phyloP scores from a whole-genome alignment of 2,113 vertebrate species.

The Pan troglodytes region NHGRI_mPanTro3-v2.1_pri NC_072401.2:59001501-59002000 shows the following conservation, averaged over 20 bases:
- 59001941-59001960: neutral
- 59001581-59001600: neutral
- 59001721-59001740: neutral
- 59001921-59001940: neutral
- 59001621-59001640: neutral
- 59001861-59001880: neutral
- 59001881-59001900: neutral
- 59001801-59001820: neutral
- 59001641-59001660: neutral
- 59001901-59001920: neutral
- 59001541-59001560: neutral
- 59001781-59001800: neutral
- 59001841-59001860: neutral
- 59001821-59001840: neutral
- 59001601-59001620: neutral
- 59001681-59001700: neutral
- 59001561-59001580: neutral
- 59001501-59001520: neutral
- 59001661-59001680: neutral
- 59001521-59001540: neutral
- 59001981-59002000: no score
- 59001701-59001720: neutral
- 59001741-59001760: neutral
- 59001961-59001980: no score
- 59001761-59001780: neutral